Conservation (phyloP, 2,113 vertebrate species). For the Oryzias curvinotus region DNA sequence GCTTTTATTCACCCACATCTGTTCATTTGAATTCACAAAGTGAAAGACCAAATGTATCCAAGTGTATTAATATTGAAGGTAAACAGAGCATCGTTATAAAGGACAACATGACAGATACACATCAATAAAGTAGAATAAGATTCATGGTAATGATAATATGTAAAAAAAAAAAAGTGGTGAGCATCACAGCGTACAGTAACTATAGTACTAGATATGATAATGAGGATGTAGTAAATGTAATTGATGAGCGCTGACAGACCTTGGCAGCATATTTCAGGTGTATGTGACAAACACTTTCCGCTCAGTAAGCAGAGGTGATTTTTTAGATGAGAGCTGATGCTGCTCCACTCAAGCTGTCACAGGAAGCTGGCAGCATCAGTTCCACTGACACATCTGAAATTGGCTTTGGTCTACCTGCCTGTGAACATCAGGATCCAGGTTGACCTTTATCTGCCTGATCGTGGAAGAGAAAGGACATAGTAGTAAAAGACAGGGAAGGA, state of each 20-base stretch:
- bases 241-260: constrained; percentile 36
- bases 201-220: constrained; percentile 9
- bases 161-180: neutral
- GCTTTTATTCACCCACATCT: too few species aligned
- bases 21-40: too few species aligned
- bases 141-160: neutral
- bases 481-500: constrained; percentile 12
- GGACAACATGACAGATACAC: neutral
- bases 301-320: constrained; percentile 59
- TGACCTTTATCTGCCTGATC: constrained; percentile 43
- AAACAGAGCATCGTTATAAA: neutral
- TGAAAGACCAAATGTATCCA: too few species aligned
- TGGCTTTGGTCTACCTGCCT: constrained; percentile 65
- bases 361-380: constrained; percentile 53
- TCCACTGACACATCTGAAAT: constrained; percentile 73
- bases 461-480: constrained; percentile 37
- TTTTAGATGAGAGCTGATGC: constrained; percentile 51
- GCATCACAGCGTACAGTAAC: constrained; percentile 1
- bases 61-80: too few species aligned
- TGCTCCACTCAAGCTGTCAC: constrained; percentile 67
- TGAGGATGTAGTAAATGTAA: constrained; percentile 25
- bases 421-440: constrained; percentile 32
- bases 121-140: neutral
- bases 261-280: constrained; percentile 41
- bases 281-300: constrained; percentile 43